Conservation (phyloP, 2,113 vertebrate genomes). For the Calypte anna region DNA sequence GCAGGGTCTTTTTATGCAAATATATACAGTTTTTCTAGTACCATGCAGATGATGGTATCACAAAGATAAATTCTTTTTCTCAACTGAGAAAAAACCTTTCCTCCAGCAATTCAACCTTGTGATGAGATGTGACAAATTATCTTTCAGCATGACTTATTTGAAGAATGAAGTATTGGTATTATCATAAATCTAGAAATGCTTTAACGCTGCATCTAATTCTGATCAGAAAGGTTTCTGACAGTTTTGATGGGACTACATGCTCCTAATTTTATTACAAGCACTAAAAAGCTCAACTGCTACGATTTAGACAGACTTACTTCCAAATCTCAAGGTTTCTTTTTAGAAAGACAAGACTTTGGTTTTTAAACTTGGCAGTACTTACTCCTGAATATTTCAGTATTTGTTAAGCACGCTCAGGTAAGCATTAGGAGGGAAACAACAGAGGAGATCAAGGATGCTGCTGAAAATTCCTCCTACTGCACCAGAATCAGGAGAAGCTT, state of each 20-base stretch:
- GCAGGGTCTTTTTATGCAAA: neutral
- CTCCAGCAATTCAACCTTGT: neutral
- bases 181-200: neutral
- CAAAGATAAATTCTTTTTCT: neutral
- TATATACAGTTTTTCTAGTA: neutral
- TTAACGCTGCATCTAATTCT: neutral
- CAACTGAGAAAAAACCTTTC: neutral
- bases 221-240: conserved; percentile 1
- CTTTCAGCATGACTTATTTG: neutral
- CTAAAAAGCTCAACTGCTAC: neutral
- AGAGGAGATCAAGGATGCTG: neutral
- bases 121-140: conserved; percentile 22
- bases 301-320: neutral
- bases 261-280: neutral
- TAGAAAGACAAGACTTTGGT: neutral
- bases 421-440: neutral
- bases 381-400: neutral
- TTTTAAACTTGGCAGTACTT: neutral
- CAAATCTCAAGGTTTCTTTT: neutral
- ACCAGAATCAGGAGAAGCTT: neutral
- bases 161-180: conserved; percentile 3
- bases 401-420: neutral
- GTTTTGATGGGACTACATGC: neutral
- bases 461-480: neutral
- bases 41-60: neutral